Base-by-base conservation (phyloP, 2,797 vertebrate genomes). In the Poeciliopsis infans region DNA sequence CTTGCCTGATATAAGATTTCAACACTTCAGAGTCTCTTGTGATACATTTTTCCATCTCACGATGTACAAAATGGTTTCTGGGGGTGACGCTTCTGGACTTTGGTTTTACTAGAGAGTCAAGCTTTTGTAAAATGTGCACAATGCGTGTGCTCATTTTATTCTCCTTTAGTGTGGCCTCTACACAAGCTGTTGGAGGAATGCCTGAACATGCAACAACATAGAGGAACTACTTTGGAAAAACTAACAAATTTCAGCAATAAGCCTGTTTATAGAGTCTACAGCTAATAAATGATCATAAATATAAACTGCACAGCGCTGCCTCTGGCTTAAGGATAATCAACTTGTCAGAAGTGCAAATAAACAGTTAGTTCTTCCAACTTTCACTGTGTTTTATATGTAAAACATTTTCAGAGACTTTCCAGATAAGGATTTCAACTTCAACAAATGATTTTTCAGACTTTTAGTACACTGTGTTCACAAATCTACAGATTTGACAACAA, bases 1-100 rank as follows among this genome's bases (percentile, higher is more conserved):
- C 31, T 8, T 57, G 39, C 72, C n/a, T 43, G 36, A 74, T 74
- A n/a, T 55, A 43, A 57, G 49, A 74, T 55, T 57, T 74, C 51
- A 57, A 55, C 72, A 41, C 36, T 55, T 57, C 36, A 41, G 23
- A 57, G 36, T 5, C 72, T 55, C 13, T 33, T 43, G 36, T 41
- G 36, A 39, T 20, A 28, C 39, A 43, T n/a, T 74, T n/a, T 74
- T 28, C 33, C 33, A 28, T 74, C 53, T 74, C 41, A 18, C 43
- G 53, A 74, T n/a, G 51, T 39, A 57, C 72, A n/a, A 41, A 55
- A 74, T 43, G 36, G 36, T 57, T 49, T 72, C 31, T 33, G 31
- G 20, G 18, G 47, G 71, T 51, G 71, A 51, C 18, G 31, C 20
- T 47, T 36, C 20, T 51, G 71, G 46, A 51, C 71, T 51, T 10